phyloP scores from a whole-genome alignment of 2,113 vertebrate species.

The Pionites leucogaster region DNA sequence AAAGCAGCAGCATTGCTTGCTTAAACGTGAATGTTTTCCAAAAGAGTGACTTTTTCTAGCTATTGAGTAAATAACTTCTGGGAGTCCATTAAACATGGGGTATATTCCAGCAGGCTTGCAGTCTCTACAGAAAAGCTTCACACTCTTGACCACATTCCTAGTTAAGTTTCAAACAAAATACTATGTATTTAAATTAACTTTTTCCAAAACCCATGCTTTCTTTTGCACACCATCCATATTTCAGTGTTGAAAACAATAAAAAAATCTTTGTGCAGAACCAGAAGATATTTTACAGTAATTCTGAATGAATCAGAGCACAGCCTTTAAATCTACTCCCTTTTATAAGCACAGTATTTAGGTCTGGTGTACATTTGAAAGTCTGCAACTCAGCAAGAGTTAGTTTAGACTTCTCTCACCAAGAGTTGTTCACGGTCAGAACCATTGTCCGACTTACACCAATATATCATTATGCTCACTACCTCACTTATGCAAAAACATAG shows the following conservation, averaged over 20 bases:
- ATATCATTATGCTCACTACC: neutral
- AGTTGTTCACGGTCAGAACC: neutral
- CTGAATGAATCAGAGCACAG: neutral
- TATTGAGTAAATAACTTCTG: neutral
- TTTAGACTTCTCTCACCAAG: neutral
- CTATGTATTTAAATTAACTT: neutral
- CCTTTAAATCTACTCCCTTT: neutral
- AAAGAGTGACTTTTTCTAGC: neutral
- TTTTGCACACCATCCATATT: neutral
- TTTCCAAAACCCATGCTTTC: neutral
- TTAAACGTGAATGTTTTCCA: neutral
- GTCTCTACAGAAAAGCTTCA: neutral
- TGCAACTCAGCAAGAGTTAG: neutral
- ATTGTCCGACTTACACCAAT: neutral
- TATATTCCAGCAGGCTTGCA: neutral
- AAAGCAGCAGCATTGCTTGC: neutral
- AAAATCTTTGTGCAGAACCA: neutral
- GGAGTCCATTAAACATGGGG: neutral
- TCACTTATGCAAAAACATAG: neutral
- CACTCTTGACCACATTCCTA: neutral
- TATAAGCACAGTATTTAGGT: neutral
- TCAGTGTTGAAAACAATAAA: neutral
- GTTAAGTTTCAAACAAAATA: neutral
- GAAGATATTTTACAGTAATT: neutral
- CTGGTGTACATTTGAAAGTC: neutral